Evolutionary conservation across 2,797 vertebrate genomes (phyloP), one percentile per base, ranked within the genome.

Genomic region (Pogonophryne albipinna): DNA sequence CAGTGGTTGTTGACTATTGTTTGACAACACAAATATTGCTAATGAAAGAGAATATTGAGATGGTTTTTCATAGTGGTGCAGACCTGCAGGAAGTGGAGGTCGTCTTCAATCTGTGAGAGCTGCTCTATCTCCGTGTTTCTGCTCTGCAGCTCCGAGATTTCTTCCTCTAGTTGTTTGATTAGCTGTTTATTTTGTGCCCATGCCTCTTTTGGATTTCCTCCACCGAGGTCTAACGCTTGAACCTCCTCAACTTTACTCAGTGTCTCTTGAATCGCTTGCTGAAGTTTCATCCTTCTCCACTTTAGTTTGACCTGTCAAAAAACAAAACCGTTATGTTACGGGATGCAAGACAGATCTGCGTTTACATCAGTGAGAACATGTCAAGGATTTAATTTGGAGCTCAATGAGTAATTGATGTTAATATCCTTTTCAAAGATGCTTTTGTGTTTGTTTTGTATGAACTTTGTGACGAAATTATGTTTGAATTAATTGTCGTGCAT

Each of bases 11-110:
- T 2, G 34, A 38, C 34, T 8, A 13, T 5, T 5, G 13, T 68
- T 64, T 31, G 38, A 31, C 38, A n/a, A 44, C 42, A 60, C 16
- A 57, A 11, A 49, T 23, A 27, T 34, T 5, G 11, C 20, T 34
- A 8, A 38, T 27, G 42, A 10, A 57, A 51, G 23, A 20, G 27
- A 41, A 50, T 1, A 20, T 44, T n/a, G 0, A 2, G 9, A 7
- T 4, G 16, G 56, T 34, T 16, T 16, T 34, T 2, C 5, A 47
- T 6, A 44, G 3, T 42, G 16, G 27, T 2, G 9, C 60, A 19
- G n/a, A 92, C 91, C 89, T 88, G 89, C 0, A 94, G 59, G 60
- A 94, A 90, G 45, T 14, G 79, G 20, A 93, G 80, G 76, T 65
- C 71, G 46, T 89, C 90, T 31, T 92, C 85, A 0, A 56, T 87